Conservation (phyloP, 2,113 vertebrate genomes). For the Pelusios castaneus region DNA sequence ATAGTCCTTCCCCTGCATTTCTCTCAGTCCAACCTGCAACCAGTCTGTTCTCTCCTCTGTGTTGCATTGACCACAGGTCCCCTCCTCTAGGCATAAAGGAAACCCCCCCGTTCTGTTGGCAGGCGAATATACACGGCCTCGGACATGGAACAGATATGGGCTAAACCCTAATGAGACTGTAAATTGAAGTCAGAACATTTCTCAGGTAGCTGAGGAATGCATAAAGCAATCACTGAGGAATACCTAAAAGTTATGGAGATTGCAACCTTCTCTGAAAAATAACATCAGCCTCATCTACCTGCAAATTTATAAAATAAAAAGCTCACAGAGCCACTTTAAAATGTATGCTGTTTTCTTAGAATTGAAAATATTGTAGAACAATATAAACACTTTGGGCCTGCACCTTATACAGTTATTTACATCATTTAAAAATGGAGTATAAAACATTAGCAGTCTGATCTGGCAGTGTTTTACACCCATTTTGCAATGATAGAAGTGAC, state of each 20-base stretch:
- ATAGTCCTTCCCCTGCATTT: neutral
- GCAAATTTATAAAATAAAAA: neutral
- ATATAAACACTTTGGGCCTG: neutral
- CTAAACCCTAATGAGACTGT: neutral
- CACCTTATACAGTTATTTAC: constrained; percentile 27
- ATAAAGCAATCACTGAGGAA: neutral
- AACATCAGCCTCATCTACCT: constrained; percentile 19
- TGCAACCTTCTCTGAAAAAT: neutral
- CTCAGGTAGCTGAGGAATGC: neutral
- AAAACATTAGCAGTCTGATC: constrained; percentile 43
- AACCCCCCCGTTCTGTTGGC: neutral
- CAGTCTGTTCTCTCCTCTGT: neutral
- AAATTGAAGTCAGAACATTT: neutral
- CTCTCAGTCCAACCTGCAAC: neutral
- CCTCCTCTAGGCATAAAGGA: neutral
- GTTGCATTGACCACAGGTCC: fast-evolving
- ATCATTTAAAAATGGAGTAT: constrained; percentile 40
- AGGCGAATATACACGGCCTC: neutral
- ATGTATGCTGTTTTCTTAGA: neutral
- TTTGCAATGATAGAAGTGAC: neutral
- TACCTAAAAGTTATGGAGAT: neutral
- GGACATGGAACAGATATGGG: neutral
- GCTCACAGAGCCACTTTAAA: neutral
- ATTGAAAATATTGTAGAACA: constrained; percentile 21
- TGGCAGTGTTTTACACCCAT: constrained; percentile 12